A percentile compares a stretch with the other conserved stretches of the same genome.
Conservation (phyloP, 1,140 invertebrate genomes). For the Pantala flavescens region DNA sequence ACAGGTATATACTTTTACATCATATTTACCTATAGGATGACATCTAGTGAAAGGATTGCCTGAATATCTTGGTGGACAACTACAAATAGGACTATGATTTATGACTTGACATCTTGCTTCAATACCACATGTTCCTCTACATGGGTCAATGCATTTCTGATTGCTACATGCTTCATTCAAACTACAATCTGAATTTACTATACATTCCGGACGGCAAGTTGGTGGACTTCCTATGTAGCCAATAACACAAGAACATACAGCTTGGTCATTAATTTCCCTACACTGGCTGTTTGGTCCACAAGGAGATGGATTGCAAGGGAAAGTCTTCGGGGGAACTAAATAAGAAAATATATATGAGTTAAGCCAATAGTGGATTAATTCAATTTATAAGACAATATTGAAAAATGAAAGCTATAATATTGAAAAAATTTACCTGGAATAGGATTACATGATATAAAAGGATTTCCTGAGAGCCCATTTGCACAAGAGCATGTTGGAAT, state of each 20-base stretch:
- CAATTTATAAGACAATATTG: too few species aligned
- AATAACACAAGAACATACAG: slow-evolving; percentile 26
- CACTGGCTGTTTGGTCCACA: slow-evolving; percentile 50
- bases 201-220: slow-evolving; percentile 29
- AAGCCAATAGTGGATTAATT: slow-evolving; percentile 9
- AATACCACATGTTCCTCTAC: slow-evolving; percentile 40
- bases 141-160: slow-evolving; percentile 48
- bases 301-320: slow-evolving; percentile 54
- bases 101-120: slow-evolving; percentile 44
- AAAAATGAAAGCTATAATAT: too few species aligned
- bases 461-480: slow-evolving; percentile 27
- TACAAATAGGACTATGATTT: slow-evolving; percentile 43
- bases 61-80: slow-evolving; percentile 40
- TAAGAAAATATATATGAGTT: slow-evolving; percentile 20
- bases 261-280: slow-evolving; percentile 27
- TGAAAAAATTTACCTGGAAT: slow-evolving; percentile 14
- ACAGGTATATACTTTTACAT: too few species aligned
- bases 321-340: slow-evolving; percentile 31
- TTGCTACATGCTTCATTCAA: slow-evolving; percentile 21
- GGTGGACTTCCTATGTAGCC: slow-evolving; percentile 26
- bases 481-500: slow-evolving; percentile 28
- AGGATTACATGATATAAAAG: slow-evolving; percentile 25
- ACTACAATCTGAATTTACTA: slow-evolving; percentile 27
- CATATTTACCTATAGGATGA: slow-evolving; percentile 4
- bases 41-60: slow-evolving; percentile 39